Percentiles rank a stretch among this genome's conserved stretches.
These are phyloP conservation scores for Tachysurus vachellii DNA, from an alignment of 2,113 vertebrate genomes.

Conservation along the genomic window DNA sequence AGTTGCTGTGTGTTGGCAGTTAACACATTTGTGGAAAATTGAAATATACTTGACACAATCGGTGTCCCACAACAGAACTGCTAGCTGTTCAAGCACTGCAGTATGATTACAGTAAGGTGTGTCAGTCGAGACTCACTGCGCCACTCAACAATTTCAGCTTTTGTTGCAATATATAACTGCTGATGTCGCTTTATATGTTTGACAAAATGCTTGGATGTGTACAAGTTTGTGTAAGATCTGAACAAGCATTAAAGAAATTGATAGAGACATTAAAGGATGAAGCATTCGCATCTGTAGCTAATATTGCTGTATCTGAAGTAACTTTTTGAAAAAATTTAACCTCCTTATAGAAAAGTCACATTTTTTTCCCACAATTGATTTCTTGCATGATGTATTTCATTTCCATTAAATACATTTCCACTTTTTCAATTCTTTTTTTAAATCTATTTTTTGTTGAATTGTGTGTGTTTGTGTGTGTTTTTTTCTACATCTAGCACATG, in stretches of 20 bases:
- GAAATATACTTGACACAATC: constrained; percentile 24
- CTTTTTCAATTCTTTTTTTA: neutral
- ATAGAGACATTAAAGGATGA: neutral
- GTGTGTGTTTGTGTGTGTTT: neutral
- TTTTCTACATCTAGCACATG: neutral
- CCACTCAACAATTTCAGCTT: constrained; percentile 8
- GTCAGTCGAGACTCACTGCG: neutral
- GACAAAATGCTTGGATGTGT: constrained; percentile 27
- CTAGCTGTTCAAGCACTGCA: constrained; percentile 13
- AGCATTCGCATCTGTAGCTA: neutral
- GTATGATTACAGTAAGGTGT: neutral
- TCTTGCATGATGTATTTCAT: neutral
- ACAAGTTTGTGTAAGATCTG: constrained; percentile 14
- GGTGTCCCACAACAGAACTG: constrained; percentile 26
- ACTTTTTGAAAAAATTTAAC: neutral
- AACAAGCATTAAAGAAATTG: neutral
- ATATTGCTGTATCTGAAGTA: neutral
- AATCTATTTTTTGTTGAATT: neutral
- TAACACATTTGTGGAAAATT: constrained; percentile 9
- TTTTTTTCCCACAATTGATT: neutral
- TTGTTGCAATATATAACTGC: constrained; percentile 19
- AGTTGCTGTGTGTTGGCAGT: constrained; percentile 10
- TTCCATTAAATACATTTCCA: no score
- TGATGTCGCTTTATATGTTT: constrained; percentile 4
- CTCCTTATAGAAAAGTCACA: neutral